Conservation (phyloP, 2,888 invertebrate species). For the Formica aserva region DNA sequence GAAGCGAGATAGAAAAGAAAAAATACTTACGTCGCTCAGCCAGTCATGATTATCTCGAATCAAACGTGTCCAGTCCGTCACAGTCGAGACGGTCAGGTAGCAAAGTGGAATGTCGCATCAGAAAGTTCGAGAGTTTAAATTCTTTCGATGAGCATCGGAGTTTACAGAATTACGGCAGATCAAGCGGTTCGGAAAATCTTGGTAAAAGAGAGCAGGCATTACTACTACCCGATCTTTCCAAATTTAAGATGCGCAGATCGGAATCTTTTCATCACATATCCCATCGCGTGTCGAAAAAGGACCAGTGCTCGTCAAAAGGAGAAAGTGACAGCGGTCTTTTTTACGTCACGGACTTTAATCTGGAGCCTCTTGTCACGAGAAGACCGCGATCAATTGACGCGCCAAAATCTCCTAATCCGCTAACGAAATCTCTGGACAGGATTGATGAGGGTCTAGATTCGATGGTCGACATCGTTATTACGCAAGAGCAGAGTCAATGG, state of each 20-base stretch:
- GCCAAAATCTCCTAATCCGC: conserved; percentile 75
- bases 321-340: conserved; percentile 85
- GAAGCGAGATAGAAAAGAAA: conserved; percentile 79
- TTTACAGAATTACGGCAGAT: conserved; percentile 73
- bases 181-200: conserved; percentile 59
- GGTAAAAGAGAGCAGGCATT: conserved; percentile 57
- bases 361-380: conserved; percentile 76
- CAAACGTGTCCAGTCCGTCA: conserved; percentile 75
- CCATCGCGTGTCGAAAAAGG: conserved; percentile 63
- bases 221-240: conserved; percentile 51
- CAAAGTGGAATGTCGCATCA: conserved; percentile 80
- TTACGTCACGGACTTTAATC: conserved; percentile 82
- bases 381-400: conserved; percentile 70
- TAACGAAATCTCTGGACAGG: conserved; percentile 92
- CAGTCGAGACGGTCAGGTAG: conserved; percentile 75
- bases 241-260: conserved; percentile 79
- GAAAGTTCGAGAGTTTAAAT: conserved; percentile 84
- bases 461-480: conserved; percentile 90
- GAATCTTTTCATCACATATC: conserved; percentile 84
- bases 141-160: conserved; percentile 81
- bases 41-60: conserved; percentile 82
- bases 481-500: conserved; percentile 84
- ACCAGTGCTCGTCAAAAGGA: conserved; percentile 77
- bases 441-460: conserved; percentile 91
- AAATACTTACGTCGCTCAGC: conserved; percentile 80